Conservation (phyloP, 2,888 invertebrate species). For the Platynereis dumerilii region DNA sequence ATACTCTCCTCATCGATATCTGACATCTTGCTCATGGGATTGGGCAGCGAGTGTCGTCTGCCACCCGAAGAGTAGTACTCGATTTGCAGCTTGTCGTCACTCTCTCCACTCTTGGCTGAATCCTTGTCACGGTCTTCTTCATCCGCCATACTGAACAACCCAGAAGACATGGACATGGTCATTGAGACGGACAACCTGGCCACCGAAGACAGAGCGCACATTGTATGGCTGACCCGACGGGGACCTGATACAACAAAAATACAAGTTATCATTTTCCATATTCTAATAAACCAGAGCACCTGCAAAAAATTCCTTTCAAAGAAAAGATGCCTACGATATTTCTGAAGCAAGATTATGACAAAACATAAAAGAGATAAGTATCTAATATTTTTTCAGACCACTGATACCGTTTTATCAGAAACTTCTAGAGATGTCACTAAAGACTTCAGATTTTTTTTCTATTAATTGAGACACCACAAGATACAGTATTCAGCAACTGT, state of each 20-base stretch:
- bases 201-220: constrained; percentile 38
- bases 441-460: too few relatives aligned
- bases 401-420: too few relatives aligned
- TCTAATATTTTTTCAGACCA: too few relatives aligned
- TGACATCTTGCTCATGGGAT: constrained; percentile 11
- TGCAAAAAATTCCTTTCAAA: too few relatives aligned
- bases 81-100: constrained; percentile 14
- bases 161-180: constrained; percentile 44
- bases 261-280: constrained; percentile 1
- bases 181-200: constrained; percentile 39
- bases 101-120: constrained; percentile 11
- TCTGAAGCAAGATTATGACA: too few relatives aligned
- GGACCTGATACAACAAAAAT: constrained; percentile 23
- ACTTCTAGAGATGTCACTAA: too few relatives aligned
- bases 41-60: constrained; percentile 17
- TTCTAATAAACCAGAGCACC: too few relatives aligned
- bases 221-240: constrained; percentile 34
- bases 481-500: too few relatives aligned
- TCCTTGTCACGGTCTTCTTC: constrained; percentile 20
- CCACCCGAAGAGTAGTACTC: constrained; percentile 13
- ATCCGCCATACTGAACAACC: constrained; percentile 33
- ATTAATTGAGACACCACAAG: too few relatives aligned
- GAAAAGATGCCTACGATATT: too few relatives aligned
- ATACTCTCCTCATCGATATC: constrained; percentile 19
- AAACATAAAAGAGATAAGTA: too few relatives aligned